Evolutionary conservation across 2,113 vertebrate species (phyloP).

Genomic region (Columba janthina): DNA sequence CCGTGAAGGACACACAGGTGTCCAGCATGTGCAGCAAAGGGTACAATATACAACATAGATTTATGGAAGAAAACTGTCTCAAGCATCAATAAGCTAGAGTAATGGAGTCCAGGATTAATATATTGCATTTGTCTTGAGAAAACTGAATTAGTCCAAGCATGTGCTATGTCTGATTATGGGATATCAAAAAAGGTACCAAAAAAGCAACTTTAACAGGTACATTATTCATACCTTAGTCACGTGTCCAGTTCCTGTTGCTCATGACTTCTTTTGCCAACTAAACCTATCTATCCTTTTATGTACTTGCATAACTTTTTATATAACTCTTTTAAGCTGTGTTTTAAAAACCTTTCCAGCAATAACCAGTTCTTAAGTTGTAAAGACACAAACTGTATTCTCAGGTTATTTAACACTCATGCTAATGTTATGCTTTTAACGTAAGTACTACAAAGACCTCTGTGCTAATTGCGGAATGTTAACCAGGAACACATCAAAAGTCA

Average conservation of each 20-base stretch:
- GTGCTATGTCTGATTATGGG: background rate
- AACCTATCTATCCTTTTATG: background rate
- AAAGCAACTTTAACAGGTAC: background rate
- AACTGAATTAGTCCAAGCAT: background rate
- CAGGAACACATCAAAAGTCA: background rate
- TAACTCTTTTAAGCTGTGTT: background rate
- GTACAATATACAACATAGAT: background rate
- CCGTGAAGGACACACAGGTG: background rate
- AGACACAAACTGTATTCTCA: background rate
- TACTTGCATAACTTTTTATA: constrained; percentile 11
- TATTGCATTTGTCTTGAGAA: background rate
- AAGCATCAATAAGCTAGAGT: background rate
- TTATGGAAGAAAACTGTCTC: background rate
- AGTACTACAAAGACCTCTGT: background rate
- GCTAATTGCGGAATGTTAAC: constrained; percentile 22
- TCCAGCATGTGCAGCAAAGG: background rate
- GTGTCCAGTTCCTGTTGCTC: background rate
- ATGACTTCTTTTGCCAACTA: background rate
- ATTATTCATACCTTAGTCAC: background rate
- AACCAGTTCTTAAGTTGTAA: constrained; percentile 28
- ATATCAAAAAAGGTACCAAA: background rate
- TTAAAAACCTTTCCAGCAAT: constrained; percentile 11
- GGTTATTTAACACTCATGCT: background rate
- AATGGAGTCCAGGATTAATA: background rate
- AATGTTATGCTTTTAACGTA: constrained; percentile 26